Percentiles rank a stretch among this genome's conserved stretches.
phyloP scores from a whole-genome alignment of 2,113 vertebrate species.

The Ploceus nigricollis region DNA sequence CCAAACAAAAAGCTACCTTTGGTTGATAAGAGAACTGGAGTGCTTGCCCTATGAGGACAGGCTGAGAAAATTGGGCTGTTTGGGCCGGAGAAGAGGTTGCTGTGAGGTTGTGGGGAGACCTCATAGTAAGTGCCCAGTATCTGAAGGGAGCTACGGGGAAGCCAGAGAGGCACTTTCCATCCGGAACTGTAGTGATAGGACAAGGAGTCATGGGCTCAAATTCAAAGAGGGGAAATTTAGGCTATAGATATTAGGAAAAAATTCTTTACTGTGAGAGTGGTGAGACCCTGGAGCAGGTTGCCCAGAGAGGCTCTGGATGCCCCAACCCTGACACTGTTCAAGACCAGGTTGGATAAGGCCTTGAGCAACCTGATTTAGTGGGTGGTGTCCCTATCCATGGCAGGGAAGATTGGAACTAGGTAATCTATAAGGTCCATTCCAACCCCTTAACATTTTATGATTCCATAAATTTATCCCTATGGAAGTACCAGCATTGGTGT shows the following conservation, averaged over 20 bases:
- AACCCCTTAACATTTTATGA: not conserved
- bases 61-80: not conserved
- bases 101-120: not conserved
- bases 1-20: not conserved
- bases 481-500: not conserved
- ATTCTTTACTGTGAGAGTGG: not conserved
- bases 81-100: not conserved
- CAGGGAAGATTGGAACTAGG: not conserved
- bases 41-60: not conserved
- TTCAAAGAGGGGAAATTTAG: not conserved
- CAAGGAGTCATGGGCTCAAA: not conserved
- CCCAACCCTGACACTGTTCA: not conserved
- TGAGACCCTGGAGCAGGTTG: not conserved
- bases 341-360: not conserved
- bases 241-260: not conserved
- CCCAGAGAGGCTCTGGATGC: not conserved
- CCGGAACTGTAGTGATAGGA: not conserved
- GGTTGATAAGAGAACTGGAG: not conserved
- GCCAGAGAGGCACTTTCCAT: not conserved
- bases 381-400: not conserved
- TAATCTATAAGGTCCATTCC: not conserved
- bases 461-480: not conserved
- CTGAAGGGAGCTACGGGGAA: fast-evolving
- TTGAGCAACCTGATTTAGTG: not conserved
- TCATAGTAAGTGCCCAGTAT: not conserved